Percentiles rank a stretch among this genome's conserved stretches.
These are phyloP conservation scores for Pseudopleuronectes americanus DNA, from an alignment of 2,797 vertebrate species.

Conservation along the genomic window DNA sequence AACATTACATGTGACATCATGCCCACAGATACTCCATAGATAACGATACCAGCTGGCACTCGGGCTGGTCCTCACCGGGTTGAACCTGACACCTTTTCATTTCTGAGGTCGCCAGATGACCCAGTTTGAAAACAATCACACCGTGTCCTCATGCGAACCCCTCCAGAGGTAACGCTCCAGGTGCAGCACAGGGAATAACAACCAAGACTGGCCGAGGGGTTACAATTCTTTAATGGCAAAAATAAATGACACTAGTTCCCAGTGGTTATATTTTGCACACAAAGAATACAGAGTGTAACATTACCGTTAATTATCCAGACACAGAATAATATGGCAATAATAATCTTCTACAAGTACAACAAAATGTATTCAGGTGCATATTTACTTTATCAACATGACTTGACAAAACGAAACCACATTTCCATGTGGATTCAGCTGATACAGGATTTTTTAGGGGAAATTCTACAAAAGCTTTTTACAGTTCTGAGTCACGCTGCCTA, in stretches of 20 bases:
- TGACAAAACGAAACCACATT: not conserved
- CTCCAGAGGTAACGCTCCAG: not conserved
- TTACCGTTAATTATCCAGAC: not conserved
- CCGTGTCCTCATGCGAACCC: slow-evolving; percentile 13
- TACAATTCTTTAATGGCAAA: slow-evolving; percentile 44
- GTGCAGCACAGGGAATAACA: not conserved
- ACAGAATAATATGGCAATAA: slow-evolving; percentile 8
- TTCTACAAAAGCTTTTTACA: not conserved
- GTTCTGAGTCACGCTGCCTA: no score
- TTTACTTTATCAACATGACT: slow-evolving; percentile 1
- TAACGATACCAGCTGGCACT: no score
- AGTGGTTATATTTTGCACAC: slow-evolving; percentile 13
- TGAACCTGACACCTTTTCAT: slow-evolving; percentile 15
- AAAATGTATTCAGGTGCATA: not conserved
- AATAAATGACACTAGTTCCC: slow-evolving; percentile 32
- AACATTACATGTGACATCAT: slow-evolving; percentile 28
- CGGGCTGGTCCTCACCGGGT: no score
- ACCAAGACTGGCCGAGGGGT: not conserved
- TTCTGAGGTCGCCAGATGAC: not conserved
- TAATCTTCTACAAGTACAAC: slow-evolving; percentile 8
- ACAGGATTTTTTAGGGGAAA: not conserved
- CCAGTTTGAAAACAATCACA: slow-evolving; percentile 11
- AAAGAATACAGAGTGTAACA: slow-evolving; percentile 5
- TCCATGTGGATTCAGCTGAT: slow-evolving; percentile 7
- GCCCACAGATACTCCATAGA: slow-evolving; percentile 2